Evolutionary conservation across 2,888 invertebrate genomes (phyloP).

Genomic region (Nipponacmea schrenckii): DNA sequence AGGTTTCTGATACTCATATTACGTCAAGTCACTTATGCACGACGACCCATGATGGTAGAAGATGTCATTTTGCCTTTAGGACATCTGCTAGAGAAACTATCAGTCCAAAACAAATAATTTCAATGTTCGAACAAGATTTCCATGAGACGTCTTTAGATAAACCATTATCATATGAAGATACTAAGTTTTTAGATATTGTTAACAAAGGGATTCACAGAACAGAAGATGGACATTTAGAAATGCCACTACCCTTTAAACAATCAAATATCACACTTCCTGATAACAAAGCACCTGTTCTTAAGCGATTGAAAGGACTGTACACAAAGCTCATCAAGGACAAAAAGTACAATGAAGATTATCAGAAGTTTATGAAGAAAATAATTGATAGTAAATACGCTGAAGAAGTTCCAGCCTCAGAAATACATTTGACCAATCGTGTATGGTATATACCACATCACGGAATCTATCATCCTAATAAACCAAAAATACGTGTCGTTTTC

Average conservation of each 20-base stretch:
- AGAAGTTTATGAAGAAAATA: constrained; percentile 26
- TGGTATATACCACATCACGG: constrained; percentile 34
- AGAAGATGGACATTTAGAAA: constrained; percentile 19
- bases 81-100: neutral
- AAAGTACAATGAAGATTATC: constrained; percentile 14
- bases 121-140: too few relatives aligned
- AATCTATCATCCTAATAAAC: constrained; percentile 21
- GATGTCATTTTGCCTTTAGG: too few relatives aligned
- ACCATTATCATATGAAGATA: too few relatives aligned
- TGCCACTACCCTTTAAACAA: constrained; percentile 15
- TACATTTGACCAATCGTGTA: constrained; percentile 14
- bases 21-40: too few relatives aligned
- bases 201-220: too few relatives aligned
- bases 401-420: constrained; percentile 7
- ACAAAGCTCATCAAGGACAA: constrained; percentile 4
- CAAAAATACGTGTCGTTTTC: constrained; percentile 31
- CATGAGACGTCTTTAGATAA: too few relatives aligned
- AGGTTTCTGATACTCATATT: too few relatives aligned
- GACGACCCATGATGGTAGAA: neutral
- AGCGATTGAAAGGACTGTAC: constrained; percentile 10
- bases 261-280: constrained; percentile 15
- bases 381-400: constrained; percentile 20
- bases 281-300: constrained; percentile 12
- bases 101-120: too few relatives aligned
- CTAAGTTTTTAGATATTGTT: too few relatives aligned